Base-by-base conservation (phyloP, 2,113 vertebrate species). In the Sitta europaea region DNA sequence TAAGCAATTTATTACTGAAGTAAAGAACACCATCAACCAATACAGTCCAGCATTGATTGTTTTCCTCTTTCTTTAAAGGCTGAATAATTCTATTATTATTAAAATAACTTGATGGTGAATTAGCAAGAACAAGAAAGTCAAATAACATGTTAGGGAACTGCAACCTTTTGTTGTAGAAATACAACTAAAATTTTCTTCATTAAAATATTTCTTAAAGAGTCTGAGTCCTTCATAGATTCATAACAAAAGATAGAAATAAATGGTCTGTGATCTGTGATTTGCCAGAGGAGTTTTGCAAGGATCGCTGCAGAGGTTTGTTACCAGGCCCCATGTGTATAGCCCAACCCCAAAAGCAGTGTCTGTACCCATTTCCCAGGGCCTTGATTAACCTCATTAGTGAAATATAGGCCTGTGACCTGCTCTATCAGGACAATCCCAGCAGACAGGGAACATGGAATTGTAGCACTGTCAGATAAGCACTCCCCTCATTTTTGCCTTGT, bases 321-420 rank as follows among this genome's bases (percentile, higher is more conserved):
- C 22, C 27, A 95, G 53, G 48, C 21, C 86, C 59, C 77, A 5
- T 31, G 83, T 57, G 68, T 62, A 54, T 23, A 84, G 82, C 18
- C 38, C 75, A 58, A 54, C 63, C 76, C 73, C 2, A 0, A 45
- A 86, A 63, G 59, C 89, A 77, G 12, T 31, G 68, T 77, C 72
- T 92, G 68, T 74, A 22, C 38, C 35, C 33, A 91, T 91, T 96
- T 96, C 89, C 68, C 72, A 80, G 25, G 40, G 76, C 62, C 51
- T 91, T 91, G 51, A 92, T 84, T 92, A 92, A 84, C 51, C 80
- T 96, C 90, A 89, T 94, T 95, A 95, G 59, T 89, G 76, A 94
- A 96, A 91, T 77, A 45, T 9, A 91, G 63, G 38, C 63, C 68
- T 77, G 33, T 89, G 95, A 84, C 89, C 72, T 84, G 38, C 68